phyloP scores from a whole-genome alignment of 2,797 vertebrate species.

The Crocodylus rhombifer region DNA sequence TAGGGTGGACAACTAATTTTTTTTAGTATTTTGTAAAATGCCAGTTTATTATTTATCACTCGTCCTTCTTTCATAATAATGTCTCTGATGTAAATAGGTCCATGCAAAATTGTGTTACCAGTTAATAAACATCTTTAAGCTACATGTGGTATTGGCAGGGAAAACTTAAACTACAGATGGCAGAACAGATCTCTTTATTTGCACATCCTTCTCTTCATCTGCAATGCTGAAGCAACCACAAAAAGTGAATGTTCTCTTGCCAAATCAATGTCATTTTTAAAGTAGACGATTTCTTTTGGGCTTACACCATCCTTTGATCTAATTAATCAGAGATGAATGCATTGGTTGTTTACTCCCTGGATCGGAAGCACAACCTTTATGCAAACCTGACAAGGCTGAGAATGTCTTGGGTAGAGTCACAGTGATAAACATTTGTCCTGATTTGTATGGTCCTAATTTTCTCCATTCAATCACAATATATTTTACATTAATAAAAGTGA shows the following conservation, averaged over 20 bases:
- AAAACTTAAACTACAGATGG: conserved; percentile 82
- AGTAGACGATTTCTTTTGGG: conserved; percentile 66
- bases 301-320: conserved; percentile 63
- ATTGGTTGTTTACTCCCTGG: conserved; percentile 29
- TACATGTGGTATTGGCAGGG: conserved; percentile 76
- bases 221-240: conserved; percentile 72
- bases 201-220: conserved; percentile 80
- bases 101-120: conserved; percentile 34
- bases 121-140: conserved; percentile 78
- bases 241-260: conserved; percentile 59
- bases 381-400: neutral
- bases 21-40: conserved; percentile 32
- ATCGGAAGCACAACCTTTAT: conserved; percentile 9
- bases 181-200: conserved; percentile 84
- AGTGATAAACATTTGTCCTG: neutral
- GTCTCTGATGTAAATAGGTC: conserved; percentile 46
- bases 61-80: conserved; percentile 18
- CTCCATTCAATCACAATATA: neutral
- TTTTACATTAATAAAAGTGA: neutral
- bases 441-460: neutral
- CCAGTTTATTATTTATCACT: conserved; percentile 30
- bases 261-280: conserved; percentile 72
- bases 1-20: neutral
- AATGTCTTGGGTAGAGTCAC: neutral
- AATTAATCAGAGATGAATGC: conserved; percentile 62